Conservation (phyloP, 2,888 invertebrate species). For the Harpalus rufipes region DNA sequence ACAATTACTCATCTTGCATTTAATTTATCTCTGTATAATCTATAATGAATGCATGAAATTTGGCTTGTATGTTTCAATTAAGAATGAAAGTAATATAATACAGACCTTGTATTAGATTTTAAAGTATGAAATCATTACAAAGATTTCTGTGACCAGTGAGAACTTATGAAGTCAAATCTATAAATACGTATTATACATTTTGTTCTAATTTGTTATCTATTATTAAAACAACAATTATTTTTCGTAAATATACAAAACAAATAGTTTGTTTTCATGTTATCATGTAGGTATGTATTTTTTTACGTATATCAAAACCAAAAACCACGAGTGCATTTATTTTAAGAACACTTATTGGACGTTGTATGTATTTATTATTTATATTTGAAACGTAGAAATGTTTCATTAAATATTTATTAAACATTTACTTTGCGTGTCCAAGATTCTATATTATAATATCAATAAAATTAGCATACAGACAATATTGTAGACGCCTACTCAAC, state of each 20-base stretch:
- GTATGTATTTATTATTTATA: neutral
- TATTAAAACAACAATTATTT: neutral
- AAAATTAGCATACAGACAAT: slow-evolving; percentile 25
- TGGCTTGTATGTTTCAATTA: slow-evolving; percentile 23
- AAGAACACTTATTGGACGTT: neutral
- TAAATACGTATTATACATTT: neutral
- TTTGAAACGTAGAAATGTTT: neutral
- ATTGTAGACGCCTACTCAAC: neutral
- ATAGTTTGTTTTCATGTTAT: neutral
- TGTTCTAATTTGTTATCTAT: neutral
- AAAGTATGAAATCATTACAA: slow-evolving; percentile 32
- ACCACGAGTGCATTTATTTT: slow-evolving; percentile 12
- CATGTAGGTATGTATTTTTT: neutral
- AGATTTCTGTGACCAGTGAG: slow-evolving; percentile 1
- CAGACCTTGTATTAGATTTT: slow-evolving; percentile 56
- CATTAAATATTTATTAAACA: slow-evolving; percentile 23
- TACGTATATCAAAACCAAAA: neutral
- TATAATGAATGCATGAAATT: slow-evolving; percentile 8
- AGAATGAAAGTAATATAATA: slow-evolving; percentile 52
- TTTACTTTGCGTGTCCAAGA: slow-evolving; percentile 1
- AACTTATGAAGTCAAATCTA: neutral
- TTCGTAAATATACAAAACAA: too few relatives aligned
- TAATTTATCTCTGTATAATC: neutral
- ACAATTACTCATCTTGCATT: slow-evolving; percentile 24
- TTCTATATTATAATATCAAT: slow-evolving; percentile 8